Base-by-base conservation (phyloP, 2,113 vertebrate genomes). In the Peromyscus californicus region DNA sequence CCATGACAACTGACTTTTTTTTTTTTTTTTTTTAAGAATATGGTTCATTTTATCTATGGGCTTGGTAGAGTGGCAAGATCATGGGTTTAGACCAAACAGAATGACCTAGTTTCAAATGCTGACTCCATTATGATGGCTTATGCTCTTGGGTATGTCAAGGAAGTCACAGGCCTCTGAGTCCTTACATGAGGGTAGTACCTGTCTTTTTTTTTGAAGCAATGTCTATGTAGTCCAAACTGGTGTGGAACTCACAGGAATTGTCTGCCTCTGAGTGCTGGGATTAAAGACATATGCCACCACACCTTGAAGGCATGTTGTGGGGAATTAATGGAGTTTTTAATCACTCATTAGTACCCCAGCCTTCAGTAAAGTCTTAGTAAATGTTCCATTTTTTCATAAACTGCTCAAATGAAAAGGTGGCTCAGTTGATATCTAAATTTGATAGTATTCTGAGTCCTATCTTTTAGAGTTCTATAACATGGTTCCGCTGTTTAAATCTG, bases 361-460 rank as follows among this genome's bases (percentile, higher is more conserved):
- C 39, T 57, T 94, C 89, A 51, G 39, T 0, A 78, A 48, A 36
- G n/a, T 19, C 51, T 80, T 57, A 83, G 57, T 51, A 33, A 93
- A 78, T 48, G 48, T 72, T 79, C 78, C 75, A 61, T 79, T 96
- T 70, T 67, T 9, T 54, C 29, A 90, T 26, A 88, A 88, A 90
- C 42, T 92, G 80, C 7, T 89, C 65, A 75, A 36, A 79, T 74
- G 74, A 85, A 91, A 96, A 92, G 63, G 39, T 57, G 12, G 12
- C 36, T 87, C 54, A 59, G 72, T 9, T 79, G 69, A 79, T 10
- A 74, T 72, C 69, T 87, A 84, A 75, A 88, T n/a, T 2, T 61
- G 72, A 79, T 31, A 31, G 36, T 79, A 36, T 7, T 79, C 21
- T 69, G 42, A 5, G 79, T 54, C 21, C 24, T 42, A 5, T 1